These are phyloP conservation scores for Mylabris sibirica DNA, from an alignment of 2,888 invertebrate species.

Conservation along the genomic window DNA sequence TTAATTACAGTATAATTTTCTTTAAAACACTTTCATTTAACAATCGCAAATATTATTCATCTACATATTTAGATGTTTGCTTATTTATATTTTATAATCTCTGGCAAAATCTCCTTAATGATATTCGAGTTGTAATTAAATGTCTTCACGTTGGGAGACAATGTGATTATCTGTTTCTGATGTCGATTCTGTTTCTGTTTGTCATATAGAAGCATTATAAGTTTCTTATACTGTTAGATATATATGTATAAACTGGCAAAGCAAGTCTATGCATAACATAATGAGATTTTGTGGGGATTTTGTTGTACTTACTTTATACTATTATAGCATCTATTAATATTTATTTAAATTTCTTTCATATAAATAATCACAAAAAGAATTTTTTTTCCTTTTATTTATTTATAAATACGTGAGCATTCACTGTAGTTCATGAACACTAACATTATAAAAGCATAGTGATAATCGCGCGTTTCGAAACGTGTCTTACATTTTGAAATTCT, in stretches of 20 bases:
- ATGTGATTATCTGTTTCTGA: not conserved
- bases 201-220: not conserved
- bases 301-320: not conserved
- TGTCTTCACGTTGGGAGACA: not conserved
- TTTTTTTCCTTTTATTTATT: not conserved
- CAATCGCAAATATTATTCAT: not conserved
- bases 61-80: not conserved
- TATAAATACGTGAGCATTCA: not conserved
- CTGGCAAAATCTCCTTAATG: not conserved
- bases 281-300: slow-evolving; percentile 7
- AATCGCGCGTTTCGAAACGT: slow-evolving; percentile 33
- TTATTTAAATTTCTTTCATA: slow-evolving; percentile 1
- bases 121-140: not conserved
- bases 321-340: not conserved
- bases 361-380: slow-evolving; percentile 1
- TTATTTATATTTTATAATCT: not conserved
- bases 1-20: not conserved
- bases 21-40: not conserved
- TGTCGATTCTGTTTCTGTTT: not conserved
- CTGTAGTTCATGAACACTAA: slow-evolving; percentile 12
- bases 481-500: slow-evolving; percentile 34
- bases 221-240: not conserved
- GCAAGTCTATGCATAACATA: slow-evolving; percentile 8
- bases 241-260: not conserved
- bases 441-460: slow-evolving; percentile 19